Conservation (phyloP, 2,797 vertebrate species). For the Phrynocephalus guinanensis region DNA sequence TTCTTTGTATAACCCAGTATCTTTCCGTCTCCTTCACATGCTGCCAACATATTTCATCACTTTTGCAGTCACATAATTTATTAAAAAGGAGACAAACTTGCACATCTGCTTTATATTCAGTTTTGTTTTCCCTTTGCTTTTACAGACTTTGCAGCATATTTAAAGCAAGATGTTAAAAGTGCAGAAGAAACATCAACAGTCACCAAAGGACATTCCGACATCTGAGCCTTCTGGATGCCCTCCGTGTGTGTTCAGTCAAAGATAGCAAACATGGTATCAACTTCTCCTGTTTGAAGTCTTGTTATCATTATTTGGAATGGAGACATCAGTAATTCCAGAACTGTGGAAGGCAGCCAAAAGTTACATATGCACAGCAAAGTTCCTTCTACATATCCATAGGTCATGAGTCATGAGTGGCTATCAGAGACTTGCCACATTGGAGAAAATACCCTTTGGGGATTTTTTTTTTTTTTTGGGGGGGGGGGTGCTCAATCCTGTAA, state of each 20-base stretch:
- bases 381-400: background rate
- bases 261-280: background rate
- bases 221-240: background rate
- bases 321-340: background rate
- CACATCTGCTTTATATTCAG: background rate
- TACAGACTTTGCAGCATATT: background rate
- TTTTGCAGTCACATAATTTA: background rate
- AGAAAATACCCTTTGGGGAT: no score
- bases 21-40: fast-evolving
- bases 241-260: background rate
- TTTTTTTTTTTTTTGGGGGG: no score
- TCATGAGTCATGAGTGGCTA: background rate
- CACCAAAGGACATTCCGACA: background rate
- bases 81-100: background rate
- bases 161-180: background rate
- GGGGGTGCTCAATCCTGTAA: no score
- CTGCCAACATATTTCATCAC: background rate
- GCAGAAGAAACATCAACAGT: background rate
- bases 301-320: background rate
- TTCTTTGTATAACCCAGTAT: background rate
- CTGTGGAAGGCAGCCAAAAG: background rate
- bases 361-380: background rate
- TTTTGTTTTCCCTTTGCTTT: background rate
- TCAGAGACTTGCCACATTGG: background rate
- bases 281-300: no score